These are phyloP conservation scores for Eupithecia pulchellata DNA, from an alignment of 2,888 invertebrate genomes.

Conservation along the genomic window DNA sequence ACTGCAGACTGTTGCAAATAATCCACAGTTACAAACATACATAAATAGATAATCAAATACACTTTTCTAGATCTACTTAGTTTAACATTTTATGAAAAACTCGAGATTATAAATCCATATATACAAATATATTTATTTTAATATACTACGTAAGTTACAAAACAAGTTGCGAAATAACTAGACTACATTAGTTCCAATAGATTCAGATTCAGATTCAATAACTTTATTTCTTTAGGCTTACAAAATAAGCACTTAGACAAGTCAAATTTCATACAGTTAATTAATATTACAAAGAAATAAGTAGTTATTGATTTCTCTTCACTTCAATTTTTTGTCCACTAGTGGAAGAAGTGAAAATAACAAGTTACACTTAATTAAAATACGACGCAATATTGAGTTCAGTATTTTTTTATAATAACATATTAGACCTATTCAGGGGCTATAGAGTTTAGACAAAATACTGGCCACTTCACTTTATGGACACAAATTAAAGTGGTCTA, in stretches of 20 bases:
- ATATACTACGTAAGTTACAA: neutral
- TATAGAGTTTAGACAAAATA: neutral
- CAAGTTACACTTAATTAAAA: neutral
- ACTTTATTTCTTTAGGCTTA: too few relatives aligned
- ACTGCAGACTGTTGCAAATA: too few relatives aligned
- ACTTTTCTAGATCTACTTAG: neutral
- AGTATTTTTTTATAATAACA: neutral
- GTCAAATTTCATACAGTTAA: too few relatives aligned
- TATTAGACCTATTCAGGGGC: neutral
- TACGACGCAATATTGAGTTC: neutral
- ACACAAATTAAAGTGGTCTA: neutral
- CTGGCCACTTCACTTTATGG: neutral
- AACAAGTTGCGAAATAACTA: neutral
- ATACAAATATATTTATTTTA: neutral
- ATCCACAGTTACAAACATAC: too few relatives aligned
- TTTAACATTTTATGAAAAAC: constrained; percentile 2
- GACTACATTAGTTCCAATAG: too few relatives aligned
- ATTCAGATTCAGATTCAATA: too few relatives aligned
- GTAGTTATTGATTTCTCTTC: too few relatives aligned
- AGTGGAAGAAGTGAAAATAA: neutral
- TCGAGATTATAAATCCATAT: neutral
- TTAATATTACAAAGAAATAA: too few relatives aligned
- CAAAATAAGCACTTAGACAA: too few relatives aligned
- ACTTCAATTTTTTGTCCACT: too few relatives aligned
- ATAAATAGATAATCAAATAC: neutral